A percentile compares a stretch with the other conserved stretches of the same genome.
These are phyloP conservation scores for Ormyrus nitidulus DNA, from an alignment of 2,888 invertebrate genomes.

Conservation along the genomic window DNA sequence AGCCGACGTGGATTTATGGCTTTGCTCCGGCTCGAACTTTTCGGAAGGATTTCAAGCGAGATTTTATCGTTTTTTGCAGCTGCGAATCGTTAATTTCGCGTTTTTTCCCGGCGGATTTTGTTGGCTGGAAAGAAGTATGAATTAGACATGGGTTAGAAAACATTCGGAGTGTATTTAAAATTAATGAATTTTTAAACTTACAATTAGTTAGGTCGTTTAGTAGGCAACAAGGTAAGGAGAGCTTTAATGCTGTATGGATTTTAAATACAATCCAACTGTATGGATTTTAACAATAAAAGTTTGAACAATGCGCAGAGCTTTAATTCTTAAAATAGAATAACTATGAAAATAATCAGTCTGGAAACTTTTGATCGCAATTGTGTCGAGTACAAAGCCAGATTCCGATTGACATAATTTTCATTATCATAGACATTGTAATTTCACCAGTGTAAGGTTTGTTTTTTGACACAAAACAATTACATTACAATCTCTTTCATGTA, in stretches of 20 bases:
- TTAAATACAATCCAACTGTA: too few relatives aligned
- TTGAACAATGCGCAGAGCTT: slow-evolving; percentile 2
- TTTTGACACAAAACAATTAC: too few relatives aligned
- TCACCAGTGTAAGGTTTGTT: not conserved
- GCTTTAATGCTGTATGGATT: not conserved
- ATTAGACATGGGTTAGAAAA: not conserved
- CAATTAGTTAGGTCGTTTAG: too few relatives aligned
- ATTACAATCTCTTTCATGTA: too few relatives aligned
- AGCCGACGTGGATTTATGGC: slow-evolving; percentile 12
- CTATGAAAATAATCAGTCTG: slow-evolving; percentile 17
- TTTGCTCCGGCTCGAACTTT: not conserved
- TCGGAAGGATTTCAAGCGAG: not conserved
- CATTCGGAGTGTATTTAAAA: not conserved
- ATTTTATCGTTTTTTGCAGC: not conserved
- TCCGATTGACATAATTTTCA: slow-evolving; percentile 25
- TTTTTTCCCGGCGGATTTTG: not conserved
- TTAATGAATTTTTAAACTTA: not conserved
- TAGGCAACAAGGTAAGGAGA: too few relatives aligned
- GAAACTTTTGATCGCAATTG: slow-evolving; percentile 23
- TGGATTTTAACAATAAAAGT: not conserved
- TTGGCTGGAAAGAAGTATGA: not conserved
- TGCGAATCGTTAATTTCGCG: not conserved
- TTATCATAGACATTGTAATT: slow-evolving; percentile 2
- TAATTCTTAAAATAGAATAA: slow-evolving; percentile 2
- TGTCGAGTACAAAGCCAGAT: slow-evolving; percentile 3